Conservation (phyloP, 2,797 vertebrate genomes). For the Austrolebias charrua region DNA sequence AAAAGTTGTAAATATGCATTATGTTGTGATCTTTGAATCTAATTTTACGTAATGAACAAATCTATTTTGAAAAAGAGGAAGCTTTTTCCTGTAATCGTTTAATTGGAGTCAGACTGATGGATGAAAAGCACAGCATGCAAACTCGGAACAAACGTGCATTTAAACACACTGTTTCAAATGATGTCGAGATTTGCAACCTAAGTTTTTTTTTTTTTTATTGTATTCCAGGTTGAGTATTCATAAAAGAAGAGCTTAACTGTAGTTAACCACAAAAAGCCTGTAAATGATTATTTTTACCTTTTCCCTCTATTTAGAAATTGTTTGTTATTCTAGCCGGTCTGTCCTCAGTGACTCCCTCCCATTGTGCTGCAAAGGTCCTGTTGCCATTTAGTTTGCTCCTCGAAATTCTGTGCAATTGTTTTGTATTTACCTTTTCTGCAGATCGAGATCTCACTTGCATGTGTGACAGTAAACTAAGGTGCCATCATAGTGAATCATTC, state of each 20-base stretch:
- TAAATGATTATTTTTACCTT: conserved; percentile 46
- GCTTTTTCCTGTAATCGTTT: neutral
- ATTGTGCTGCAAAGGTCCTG: conserved; percentile 26
- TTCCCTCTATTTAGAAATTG: conserved; percentile 45
- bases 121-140: neutral
- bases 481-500: conserved; percentile 48
- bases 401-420: conserved; percentile 55
- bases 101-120: neutral
- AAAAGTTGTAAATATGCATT: too few relatives aligned
- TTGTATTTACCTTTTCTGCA: conserved; percentile 42
- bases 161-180: conserved; percentile 1
- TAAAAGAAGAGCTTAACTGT: conserved; percentile 23
- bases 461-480: conserved; percentile 55
- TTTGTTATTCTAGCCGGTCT: conserved; percentile 54
- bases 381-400: conserved; percentile 39
- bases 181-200: conserved; percentile 7
- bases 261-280: conserved; percentile 28
- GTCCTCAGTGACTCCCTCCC: conserved; percentile 37
- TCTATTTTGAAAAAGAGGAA: conserved; percentile 14
- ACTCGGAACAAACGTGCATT: neutral
- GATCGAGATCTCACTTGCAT: conserved; percentile 38
- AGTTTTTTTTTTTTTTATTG: neutral
- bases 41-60: conserved; percentile 9
- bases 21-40: neutral
- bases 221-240: conserved; percentile 10